Evolutionary conservation across 2,797 vertebrate species (phyloP).

Genomic region (Sebastes vulpes): DNA sequence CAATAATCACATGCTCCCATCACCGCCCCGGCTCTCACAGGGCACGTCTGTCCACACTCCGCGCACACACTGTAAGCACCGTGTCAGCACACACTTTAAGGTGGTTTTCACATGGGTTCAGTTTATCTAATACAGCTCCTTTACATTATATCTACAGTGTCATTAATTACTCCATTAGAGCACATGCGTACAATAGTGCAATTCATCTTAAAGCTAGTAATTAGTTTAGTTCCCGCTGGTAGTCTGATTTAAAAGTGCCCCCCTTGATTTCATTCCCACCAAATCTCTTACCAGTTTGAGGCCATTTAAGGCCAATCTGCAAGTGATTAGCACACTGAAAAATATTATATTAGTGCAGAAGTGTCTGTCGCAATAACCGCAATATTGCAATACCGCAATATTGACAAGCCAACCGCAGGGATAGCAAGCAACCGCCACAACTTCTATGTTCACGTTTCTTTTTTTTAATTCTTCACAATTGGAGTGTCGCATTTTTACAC

Average conservation of each 20-base stretch:
- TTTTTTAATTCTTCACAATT: too few relatives aligned
- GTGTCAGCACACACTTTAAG: conserved; percentile 48
- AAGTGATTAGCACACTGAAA: conserved; percentile 1
- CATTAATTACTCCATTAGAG: conserved; percentile 45
- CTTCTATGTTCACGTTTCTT: too few relatives aligned
- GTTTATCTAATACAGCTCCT: conserved; percentile 29
- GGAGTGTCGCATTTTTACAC: too few relatives aligned
- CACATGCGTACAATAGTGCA: conserved; percentile 8
- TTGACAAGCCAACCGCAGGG: too few relatives aligned
- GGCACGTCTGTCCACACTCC: conserved; percentile 66
- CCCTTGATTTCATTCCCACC: background rate
- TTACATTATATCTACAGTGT: conserved; percentile 30
- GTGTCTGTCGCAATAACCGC: background rate
- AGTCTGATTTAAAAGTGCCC: background rate
- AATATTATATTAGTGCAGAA: background rate
- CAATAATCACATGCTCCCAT: conserved; percentile 40
- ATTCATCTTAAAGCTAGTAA: conserved; percentile 33
- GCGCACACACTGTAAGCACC: conserved; percentile 66
- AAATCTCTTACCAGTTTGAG: background rate
- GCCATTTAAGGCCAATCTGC: background rate
- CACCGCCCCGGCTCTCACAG: conserved; percentile 26
- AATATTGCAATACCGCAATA: too few relatives aligned
- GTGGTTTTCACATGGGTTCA: conserved; percentile 50
- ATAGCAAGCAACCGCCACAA: too few relatives aligned
- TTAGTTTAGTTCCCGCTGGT: conserved; percentile 8